These are phyloP conservation scores for Cervus canadensis DNA, from an alignment of 2,113 vertebrate genomes.

Conservation along the genomic window DNA sequence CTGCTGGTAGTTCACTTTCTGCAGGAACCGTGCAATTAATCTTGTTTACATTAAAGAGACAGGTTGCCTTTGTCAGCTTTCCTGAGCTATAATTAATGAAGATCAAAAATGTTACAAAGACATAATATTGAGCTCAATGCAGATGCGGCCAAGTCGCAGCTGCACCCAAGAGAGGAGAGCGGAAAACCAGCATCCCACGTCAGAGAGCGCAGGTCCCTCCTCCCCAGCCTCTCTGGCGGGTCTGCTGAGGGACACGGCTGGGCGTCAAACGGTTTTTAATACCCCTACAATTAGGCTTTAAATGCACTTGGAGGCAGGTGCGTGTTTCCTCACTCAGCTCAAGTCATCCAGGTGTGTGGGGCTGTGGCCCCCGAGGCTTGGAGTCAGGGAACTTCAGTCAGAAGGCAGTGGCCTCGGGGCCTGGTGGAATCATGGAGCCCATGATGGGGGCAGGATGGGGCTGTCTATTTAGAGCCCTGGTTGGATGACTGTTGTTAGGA, in stretches of 20 bases:
- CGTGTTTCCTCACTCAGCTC: neutral
- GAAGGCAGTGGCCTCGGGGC: constrained; percentile 10
- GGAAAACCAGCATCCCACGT: constrained; percentile 57
- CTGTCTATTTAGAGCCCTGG: neutral
- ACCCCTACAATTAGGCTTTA: neutral
- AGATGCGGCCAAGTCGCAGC: constrained; percentile 74
- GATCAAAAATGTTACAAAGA: constrained; percentile 86
- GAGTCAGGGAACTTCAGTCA: neutral
- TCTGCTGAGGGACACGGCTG: constrained; percentile 24
- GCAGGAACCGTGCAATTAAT: constrained; percentile 87
- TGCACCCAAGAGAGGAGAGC: constrained; percentile 74
- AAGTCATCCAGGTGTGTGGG: constrained; percentile 44
- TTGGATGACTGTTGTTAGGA: neutral
- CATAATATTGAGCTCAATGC: constrained; percentile 80
- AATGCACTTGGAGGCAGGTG: neutral
- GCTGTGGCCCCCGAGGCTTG: constrained; percentile 43
- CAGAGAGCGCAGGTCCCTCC: neutral
- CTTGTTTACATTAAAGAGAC: constrained; percentile 85
- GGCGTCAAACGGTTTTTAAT: constrained; percentile 23
- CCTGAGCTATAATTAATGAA: constrained; percentile 87
- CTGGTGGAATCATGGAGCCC: neutral
- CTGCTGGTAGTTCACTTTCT: constrained; percentile 86
- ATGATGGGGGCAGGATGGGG: neutral
- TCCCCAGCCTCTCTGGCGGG: neutral
- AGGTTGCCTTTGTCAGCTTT: constrained; percentile 80